phyloP scores from a whole-genome alignment of 2,113 vertebrate species.

The Pseudopodoces humilis region DNA sequence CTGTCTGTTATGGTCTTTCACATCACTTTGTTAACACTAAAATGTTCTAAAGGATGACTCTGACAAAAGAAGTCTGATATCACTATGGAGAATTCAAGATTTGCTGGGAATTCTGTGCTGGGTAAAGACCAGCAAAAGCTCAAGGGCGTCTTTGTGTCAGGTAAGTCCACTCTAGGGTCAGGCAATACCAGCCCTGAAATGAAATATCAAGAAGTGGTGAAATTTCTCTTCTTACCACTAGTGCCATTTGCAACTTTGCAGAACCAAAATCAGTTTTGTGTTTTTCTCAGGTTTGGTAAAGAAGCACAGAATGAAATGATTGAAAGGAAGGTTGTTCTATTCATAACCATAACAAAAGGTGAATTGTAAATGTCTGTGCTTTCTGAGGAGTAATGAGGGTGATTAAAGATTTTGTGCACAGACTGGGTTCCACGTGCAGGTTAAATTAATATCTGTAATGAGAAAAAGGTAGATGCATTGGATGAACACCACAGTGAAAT shows the following conservation, averaged over 20 bases:
- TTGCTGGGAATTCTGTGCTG: background rate
- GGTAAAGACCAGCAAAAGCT: background rate
- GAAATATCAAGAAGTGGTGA: background rate
- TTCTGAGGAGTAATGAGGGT: background rate
- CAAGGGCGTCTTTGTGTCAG: background rate
- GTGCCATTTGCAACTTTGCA: background rate
- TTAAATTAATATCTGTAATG: slow-evolving; percentile 9
- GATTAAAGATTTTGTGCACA: slow-evolving; percentile 18
- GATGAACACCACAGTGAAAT: background rate
- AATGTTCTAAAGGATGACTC: background rate
- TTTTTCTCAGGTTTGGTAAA: background rate
- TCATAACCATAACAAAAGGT: background rate
- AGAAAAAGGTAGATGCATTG: background rate
- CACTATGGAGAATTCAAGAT: background rate
- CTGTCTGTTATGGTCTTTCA: background rate
- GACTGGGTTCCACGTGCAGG: background rate
- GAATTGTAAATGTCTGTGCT: background rate
- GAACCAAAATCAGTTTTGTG: background rate
- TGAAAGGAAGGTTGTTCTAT: background rate
- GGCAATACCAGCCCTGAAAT: background rate
- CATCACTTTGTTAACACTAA: background rate
- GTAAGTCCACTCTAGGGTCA: background rate
- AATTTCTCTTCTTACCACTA: background rate
- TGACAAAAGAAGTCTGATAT: background rate
- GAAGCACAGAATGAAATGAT: background rate